Percentiles rank a stretch among this genome's conserved stretches.
These are phyloP conservation scores for Amphiura filiformis DNA, from an alignment of 35 echinoderm and acorn worm genomes.

Conservation along the genomic window DNA sequence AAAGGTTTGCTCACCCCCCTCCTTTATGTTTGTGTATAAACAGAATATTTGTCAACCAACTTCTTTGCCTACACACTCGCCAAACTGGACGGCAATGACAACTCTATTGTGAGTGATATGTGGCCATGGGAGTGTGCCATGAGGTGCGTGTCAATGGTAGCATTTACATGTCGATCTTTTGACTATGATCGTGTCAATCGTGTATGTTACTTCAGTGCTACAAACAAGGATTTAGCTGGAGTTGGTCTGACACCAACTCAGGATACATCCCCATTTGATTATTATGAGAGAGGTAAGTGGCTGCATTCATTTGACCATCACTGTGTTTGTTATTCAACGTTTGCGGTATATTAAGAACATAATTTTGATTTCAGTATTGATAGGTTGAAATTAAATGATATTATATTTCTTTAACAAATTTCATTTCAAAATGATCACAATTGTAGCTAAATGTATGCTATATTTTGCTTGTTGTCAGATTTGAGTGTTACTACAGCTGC, in stretches of 20 bases:
- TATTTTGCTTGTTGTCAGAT: neutral
- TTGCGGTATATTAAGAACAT: neutral
- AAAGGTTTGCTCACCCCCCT: no score
- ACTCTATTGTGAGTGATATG: constrained; percentile 35
- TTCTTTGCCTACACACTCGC: constrained; percentile 55
- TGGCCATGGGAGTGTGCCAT: constrained; percentile 82
- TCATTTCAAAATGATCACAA: neutral
- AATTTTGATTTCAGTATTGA: neutral
- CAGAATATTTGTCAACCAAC: constrained; percentile 69
- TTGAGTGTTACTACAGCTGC: neutral
- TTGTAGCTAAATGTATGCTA: no score
- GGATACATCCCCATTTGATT: constrained; percentile 39
- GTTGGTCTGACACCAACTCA: constrained; percentile 13
- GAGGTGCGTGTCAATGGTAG: constrained; percentile 42
- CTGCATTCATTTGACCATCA: no score
- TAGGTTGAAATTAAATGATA: neutral
- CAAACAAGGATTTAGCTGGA: constrained; percentile 35
- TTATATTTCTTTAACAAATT: neutral
- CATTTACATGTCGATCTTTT: constrained; percentile 72
- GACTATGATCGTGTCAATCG: constrained; percentile 58
- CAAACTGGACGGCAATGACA: constrained; percentile 51
- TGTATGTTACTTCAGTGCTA: constrained; percentile 62
- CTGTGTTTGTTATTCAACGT: constrained; percentile 43
- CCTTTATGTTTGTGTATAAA: no score
- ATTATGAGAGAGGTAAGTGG: constrained; percentile 77